Conservation (phyloP, 1,140 invertebrate species). For the Potamilus streckersoni region DNA sequence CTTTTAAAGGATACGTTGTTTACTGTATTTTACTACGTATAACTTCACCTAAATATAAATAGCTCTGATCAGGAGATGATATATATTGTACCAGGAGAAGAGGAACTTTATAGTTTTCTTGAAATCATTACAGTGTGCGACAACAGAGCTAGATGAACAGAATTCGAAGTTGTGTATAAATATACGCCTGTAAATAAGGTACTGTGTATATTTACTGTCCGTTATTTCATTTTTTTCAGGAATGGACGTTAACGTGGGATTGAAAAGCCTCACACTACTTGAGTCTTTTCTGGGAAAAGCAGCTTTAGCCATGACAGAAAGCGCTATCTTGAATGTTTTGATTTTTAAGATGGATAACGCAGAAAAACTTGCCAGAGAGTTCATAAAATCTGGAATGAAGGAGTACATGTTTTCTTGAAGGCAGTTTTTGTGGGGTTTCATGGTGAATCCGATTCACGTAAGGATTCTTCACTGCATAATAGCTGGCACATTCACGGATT, state of each 20-base stretch:
- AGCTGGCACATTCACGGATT: no score
- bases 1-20: no score
- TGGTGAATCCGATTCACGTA: no score
- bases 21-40: no score
- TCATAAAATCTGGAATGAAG: slow-evolving; percentile 49
- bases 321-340: slow-evolving; percentile 51
- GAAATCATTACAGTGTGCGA: no score
- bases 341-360: slow-evolving; percentile 54
- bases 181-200: not conserved
- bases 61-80: no score
- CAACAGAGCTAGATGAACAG: not conserved
- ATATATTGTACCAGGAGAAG: no score
- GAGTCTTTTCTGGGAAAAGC: slow-evolving; percentile 51
- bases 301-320: slow-evolving; percentile 52
- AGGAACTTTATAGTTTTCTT: no score
- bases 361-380: slow-evolving; percentile 48
- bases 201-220: not conserved
- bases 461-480: no score
- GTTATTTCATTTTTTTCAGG: slow-evolving; percentile 45
- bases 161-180: not conserved
- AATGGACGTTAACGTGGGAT: slow-evolving; percentile 60
- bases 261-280: slow-evolving; percentile 52
- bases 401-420: slow-evolving; percentile 51
- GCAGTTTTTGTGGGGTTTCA: no score
- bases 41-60: no score